These are phyloP conservation scores for Heterodera filipjevi DNA, from an alignment of 2,888 invertebrate genomes.

Conservation along the genomic window DNA sequence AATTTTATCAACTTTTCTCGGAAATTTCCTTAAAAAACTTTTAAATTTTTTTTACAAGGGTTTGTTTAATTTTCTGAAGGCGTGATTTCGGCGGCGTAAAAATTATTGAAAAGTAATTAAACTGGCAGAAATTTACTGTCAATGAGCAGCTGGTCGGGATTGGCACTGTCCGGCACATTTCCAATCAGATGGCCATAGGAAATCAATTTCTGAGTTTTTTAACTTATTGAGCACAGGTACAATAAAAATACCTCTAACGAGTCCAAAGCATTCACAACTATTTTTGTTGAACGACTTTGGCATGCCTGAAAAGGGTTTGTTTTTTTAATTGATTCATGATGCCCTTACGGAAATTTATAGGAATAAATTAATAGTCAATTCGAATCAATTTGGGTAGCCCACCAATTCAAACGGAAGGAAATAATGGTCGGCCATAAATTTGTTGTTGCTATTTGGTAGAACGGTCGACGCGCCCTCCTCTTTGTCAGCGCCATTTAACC, in stretches of 20 bases:
- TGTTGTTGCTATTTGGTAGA: constrained; percentile 55
- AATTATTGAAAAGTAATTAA: no score
- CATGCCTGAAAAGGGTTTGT: constrained; percentile 76
- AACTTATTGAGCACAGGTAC: no score
- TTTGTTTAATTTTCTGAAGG: no score
- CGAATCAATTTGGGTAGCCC: constrained; percentile 79
- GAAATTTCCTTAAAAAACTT: no score
- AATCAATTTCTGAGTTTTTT: constrained; percentile 84
- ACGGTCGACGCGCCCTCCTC: constrained; percentile 35
- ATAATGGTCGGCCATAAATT: constrained; percentile 87
- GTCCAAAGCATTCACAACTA: constrained; percentile 93
- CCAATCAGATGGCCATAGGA: constrained; percentile 98
- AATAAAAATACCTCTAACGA: constrained; percentile 85
- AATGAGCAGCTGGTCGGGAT: constrained; percentile 87
- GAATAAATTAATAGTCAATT: not conserved
- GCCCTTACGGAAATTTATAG: no score
- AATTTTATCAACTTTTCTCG: no score
- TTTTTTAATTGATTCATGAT: no score
- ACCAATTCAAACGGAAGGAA: constrained; percentile 92
- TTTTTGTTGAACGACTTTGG: constrained; percentile 90
- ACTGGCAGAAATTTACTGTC: constrained; percentile 72
- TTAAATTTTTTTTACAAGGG: no score
- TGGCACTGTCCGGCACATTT: constrained; percentile 86
- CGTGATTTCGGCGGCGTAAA: no score
- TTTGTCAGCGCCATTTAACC: constrained; percentile 30